Percentiles rank a stretch among this genome's conserved stretches.
phyloP scores from a whole-genome alignment of 2,797 vertebrate genomes.

The Syndactyla subalaris region DNA sequence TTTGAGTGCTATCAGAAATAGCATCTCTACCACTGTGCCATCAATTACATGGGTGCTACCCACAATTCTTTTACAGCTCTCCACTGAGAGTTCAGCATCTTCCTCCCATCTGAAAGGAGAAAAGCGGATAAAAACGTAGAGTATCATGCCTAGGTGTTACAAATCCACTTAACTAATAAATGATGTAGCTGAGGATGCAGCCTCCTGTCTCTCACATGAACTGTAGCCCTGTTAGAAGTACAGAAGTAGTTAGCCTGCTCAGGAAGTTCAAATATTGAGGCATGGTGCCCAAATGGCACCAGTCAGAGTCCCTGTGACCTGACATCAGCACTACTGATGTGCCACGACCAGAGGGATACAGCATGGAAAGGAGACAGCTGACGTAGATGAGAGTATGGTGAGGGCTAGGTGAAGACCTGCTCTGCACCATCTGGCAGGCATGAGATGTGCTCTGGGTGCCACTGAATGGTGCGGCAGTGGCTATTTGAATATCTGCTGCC shows the following conservation, averaged over 20 bases:
- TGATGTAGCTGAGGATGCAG: neutral
- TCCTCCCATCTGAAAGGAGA: neutral
- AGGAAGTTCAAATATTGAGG: neutral
- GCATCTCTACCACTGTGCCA: neutral
- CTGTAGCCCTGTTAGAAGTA: neutral
- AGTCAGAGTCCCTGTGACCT: neutral
- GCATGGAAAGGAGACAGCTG: neutral
- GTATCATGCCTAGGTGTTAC: neutral
- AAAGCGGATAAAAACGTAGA: neutral
- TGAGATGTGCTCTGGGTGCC: neutral
- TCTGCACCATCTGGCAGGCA: neutral
- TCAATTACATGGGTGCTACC: neutral
- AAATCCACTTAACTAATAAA: neutral
- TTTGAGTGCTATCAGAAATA: constrained; percentile 20
- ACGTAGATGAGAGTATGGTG: neutral
- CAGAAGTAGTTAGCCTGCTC: neutral
- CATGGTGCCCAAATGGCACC: neutral
- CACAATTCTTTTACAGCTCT: neutral
- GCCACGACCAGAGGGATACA: neutral
- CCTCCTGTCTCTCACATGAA: neutral
- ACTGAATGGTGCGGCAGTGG: neutral
- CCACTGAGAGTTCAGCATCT: neutral
- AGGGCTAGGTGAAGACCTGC: neutral
- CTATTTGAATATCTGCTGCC: neutral
- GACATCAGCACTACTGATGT: neutral